These are phyloP conservation scores for Amaurobius ferox DNA, from an alignment of 2,888 invertebrate genomes.

Conservation along the genomic window DNA sequence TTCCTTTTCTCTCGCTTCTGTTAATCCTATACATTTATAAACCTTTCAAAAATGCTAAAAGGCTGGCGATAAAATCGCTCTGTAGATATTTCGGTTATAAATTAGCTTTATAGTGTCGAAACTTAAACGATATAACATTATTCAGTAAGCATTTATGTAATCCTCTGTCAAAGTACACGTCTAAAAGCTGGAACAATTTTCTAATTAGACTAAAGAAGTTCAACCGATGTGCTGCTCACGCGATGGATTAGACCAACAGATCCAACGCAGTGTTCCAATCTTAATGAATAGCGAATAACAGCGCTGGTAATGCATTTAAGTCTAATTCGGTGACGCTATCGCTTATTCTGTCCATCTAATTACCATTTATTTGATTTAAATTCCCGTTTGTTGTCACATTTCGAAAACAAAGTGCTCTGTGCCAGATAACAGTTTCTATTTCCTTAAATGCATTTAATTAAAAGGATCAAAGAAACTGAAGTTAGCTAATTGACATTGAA, in stretches of 20 bases:
- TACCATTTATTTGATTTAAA: constrained; percentile 56
- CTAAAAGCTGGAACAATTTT: not conserved
- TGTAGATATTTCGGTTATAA: not conserved
- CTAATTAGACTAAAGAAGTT: constrained; percentile 23
- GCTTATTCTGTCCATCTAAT: constrained; percentile 31
- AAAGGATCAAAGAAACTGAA: not conserved
- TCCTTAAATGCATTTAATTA: not conserved
- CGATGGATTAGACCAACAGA: constrained; percentile 11
- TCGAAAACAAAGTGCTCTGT: not conserved
- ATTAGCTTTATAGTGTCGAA: not conserved
- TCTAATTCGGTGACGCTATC: constrained; percentile 42
- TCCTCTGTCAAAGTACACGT: not conserved
- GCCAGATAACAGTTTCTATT: not conserved
- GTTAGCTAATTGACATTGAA: too few relatives aligned
- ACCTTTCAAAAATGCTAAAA: not conserved
- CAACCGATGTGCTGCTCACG: not conserved
- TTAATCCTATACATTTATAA: not conserved
- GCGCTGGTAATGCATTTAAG: constrained; percentile 43
- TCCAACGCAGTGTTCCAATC: constrained; percentile 21
- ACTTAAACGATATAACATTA: not conserved
- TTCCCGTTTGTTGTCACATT: not conserved
- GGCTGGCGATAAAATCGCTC: not conserved
- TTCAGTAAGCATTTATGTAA: not conserved
- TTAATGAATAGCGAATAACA: constrained; percentile 24
- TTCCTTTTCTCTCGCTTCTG: not conserved